Base-by-base conservation (phyloP, 92 coral and sea anemone genomes). In the Pocillopora grandis region DNA sequence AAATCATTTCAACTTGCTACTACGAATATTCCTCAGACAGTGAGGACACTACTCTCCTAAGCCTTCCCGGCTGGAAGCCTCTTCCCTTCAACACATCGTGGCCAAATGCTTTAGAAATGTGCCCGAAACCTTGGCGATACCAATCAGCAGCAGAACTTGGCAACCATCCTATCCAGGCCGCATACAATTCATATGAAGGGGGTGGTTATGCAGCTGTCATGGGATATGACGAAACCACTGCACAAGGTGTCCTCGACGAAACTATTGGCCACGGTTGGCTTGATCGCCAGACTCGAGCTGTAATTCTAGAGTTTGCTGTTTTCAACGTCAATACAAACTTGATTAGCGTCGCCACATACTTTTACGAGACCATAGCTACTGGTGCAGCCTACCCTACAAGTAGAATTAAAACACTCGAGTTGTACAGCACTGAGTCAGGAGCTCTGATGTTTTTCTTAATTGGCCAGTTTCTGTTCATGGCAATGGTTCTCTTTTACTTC, bases 91-190 rank as follows among this genome's bases (percentile, higher is more conserved):
- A 84, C 64, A 84, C 81, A 8, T 71, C 89, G 11, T 79, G 85
- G 85, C 84, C 88, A 15, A 69, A 84, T 19, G 91, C 91, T 36
- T 85, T 84, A 5, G 7, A 48, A 18, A 10, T 78, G 59, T 88
- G 91, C 19, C 89, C 91, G 27, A 74, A 73, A 37, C 91, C 91
- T 21, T 89, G 91, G 91, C 73, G 89, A 23, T 85, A 89, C 70
- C 67, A 56, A 59, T 36, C 71, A 36, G 61, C 81, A 0, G 68
- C 74, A 33, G 72, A 79, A 16, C 27, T 85, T 20, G 12, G 74
- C 56, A 78, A 86, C 27, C 76, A 72, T 66, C 82, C 89, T 6
- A 36, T 58, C 17, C 23, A 35, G 36, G 92, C 82, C 0, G 35
- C 70, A 18, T 82, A 75, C 69, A 61, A 60, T 11, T 13, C 72